Conservation (phyloP, 2,888 invertebrate genomes). For the Leptinotarsa rubiginosa region DNA sequence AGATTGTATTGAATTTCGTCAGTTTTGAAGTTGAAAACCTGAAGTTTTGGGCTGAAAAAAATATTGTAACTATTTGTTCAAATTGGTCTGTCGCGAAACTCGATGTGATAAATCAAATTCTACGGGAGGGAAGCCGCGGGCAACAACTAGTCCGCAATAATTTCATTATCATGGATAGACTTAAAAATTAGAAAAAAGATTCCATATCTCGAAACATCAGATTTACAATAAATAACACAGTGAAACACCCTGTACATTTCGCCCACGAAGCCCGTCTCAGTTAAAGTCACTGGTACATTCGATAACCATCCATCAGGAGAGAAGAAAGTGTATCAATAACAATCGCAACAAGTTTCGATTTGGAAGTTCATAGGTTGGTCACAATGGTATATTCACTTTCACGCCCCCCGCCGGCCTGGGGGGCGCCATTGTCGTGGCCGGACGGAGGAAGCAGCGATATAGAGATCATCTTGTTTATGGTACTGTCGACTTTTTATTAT, state of each 20-base stretch:
- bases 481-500: constrained; percentile 17
- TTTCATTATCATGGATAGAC: no score
- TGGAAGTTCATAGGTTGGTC: constrained; percentile 29
- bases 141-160: no score
- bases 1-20: no score
- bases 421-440: constrained; percentile 5
- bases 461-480: constrained; percentile 32
- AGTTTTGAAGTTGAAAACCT: no score
- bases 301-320: constrained; percentile 27
- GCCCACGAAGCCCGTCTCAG: constrained; percentile 1
- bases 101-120: no score
- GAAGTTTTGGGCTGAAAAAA: no score
- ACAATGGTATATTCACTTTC: constrained; percentile 20
- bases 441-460: constrained; percentile 4
- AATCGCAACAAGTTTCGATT: constrained; percentile 26
- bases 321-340: constrained; percentile 35
- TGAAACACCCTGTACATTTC: constrained; percentile 6
- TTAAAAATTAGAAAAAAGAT: no score
- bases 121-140: no score
- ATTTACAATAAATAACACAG: neutral
- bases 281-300: constrained; percentile 21
- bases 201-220: no score
- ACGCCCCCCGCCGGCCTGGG: constrained; percentile 10
- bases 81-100: no score
- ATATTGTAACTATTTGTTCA: no score